Evolutionary conservation across 2,888 invertebrate species (phyloP), one percentile per base, ranked within the genome.

Genomic region (Lycocerus yunnanus): DNA sequence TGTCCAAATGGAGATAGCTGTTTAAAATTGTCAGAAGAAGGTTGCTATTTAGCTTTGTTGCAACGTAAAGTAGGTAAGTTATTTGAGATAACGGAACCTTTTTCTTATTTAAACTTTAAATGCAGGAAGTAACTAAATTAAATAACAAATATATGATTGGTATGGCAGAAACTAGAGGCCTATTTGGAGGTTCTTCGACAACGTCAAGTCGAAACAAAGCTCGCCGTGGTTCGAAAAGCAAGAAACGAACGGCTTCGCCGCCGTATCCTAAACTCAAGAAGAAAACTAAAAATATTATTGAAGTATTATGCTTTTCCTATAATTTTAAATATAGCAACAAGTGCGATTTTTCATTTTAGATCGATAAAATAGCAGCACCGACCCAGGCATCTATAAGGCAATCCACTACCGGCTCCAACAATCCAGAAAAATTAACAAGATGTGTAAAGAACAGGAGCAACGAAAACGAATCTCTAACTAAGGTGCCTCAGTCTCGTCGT

Each of bases 91-190:
- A 21, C 9, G 13, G 14, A 9, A 13, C 21, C 10, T 9, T 21
- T 66, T 66, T 66, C 66, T 65, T 63, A 15, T 15, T 20, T 65
- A 43, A 24, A 68, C 60, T 68, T 72, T 43, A 13, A 69, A 63
- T 72, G 8, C 80, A 92, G 90, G 91, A 93, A 88, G 90, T 95
- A 81, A 93, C 93, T 70, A 91, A 92, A 60, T 89, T 95, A 81
- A 93, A 95, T 85, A 94, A 94, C 5, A 93, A 94, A 85, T 95
- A 93, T 84, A 93, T 95, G 90, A 95, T 95, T 80, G 90, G 93
- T 81, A 93, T 95, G 87, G 95, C 95, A 2, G 95, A 95, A 86
- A 90, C 92, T 59, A 90, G 95, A 74, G 95, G 95, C 0, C 86
- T 95, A 77, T 95, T 95, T 84, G 94, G 86, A 6, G 81, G 78